Conservation (phyloP, 1,140 invertebrate genomes). For the Drosophila bocki region DNA sequence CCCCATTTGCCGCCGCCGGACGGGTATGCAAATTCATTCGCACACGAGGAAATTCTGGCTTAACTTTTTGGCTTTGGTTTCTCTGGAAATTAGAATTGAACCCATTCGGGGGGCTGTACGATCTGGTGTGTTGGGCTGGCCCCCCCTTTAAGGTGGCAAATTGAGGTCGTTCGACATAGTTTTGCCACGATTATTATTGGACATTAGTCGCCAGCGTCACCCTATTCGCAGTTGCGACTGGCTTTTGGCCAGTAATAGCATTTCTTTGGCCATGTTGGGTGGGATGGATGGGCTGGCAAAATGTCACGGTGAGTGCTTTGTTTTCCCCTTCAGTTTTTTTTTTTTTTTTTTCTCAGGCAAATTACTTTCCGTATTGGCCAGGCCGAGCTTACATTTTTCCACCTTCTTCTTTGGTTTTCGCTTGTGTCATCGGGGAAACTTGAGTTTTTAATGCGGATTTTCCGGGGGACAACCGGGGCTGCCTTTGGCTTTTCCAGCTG, state of each 20-base stretch:
- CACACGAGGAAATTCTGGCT: conserved; percentile 14
- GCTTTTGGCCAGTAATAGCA: conserved; percentile 74
- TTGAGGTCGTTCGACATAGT: conserved; percentile 75
- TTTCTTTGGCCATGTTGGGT: conserved; percentile 63
- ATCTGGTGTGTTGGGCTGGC: conserved; percentile 18
- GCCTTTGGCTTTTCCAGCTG: conserved; percentile 47
- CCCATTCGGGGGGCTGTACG: conserved; percentile 10
- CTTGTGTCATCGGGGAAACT: conserved; percentile 73
- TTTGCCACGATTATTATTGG: conserved; percentile 72
- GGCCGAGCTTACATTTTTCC: conserved; percentile 18
- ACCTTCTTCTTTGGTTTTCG: conserved; percentile 3
- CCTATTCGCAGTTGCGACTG: conserved; percentile 49
- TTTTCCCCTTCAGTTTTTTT: conserved; percentile 24
- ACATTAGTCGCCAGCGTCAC: conserved; percentile 56
- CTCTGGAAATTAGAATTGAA: conserved; percentile 13
- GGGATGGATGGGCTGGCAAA: conserved; percentile 44
- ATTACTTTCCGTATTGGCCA: conserved; percentile 77
- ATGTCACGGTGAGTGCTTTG: conserved; percentile 72
- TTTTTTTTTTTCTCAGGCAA: conserved; percentile 41
- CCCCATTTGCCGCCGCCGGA: conserved; percentile 8
- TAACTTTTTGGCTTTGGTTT: conserved; percentile 35
- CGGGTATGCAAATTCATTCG: conserved; percentile 40
- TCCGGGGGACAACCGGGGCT: conserved; percentile 37
- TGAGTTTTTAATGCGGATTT: conserved; percentile 80
- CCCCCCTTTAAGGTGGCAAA: conserved; percentile 38